Evolutionary conservation across 2,113 vertebrate species (phyloP).

Genomic region (Gorilla gorilla): DNA sequence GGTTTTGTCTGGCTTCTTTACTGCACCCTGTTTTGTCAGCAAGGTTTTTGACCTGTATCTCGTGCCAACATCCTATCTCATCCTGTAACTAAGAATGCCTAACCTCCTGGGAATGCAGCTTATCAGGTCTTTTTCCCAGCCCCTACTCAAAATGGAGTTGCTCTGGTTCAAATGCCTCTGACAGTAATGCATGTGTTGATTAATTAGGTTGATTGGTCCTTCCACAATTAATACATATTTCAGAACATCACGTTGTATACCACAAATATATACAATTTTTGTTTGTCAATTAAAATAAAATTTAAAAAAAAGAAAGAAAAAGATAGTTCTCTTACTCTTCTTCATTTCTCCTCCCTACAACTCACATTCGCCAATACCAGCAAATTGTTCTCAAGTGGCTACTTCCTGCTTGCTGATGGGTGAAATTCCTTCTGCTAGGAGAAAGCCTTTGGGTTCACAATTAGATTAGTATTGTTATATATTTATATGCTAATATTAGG

Average conservation of each 20-base stretch:
- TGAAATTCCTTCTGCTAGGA: not conserved
- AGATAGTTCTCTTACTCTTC: not conserved
- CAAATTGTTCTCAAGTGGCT: not conserved
- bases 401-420: not conserved
- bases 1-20: too few species aligned
- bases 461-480: not conserved
- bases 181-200: not conserved
- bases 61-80: too few species aligned
- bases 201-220: not conserved
- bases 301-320: not conserved
- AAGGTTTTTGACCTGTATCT: too few species aligned
- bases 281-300: not conserved
- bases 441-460: not conserved
- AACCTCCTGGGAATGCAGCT: too few species aligned
- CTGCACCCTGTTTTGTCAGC: too few species aligned
- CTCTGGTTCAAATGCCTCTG: too few species aligned
- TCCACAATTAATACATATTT: not conserved
- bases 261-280: not conserved
- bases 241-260: not conserved
- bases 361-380: not conserved
- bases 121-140: too few species aligned
- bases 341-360: not conserved
- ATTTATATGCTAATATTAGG: not conserved
- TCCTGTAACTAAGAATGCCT: too few species aligned
- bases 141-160: too few species aligned